Base-by-base conservation (phyloP, 2,888 invertebrate genomes). In the Bedellia somnulentella region DNA sequence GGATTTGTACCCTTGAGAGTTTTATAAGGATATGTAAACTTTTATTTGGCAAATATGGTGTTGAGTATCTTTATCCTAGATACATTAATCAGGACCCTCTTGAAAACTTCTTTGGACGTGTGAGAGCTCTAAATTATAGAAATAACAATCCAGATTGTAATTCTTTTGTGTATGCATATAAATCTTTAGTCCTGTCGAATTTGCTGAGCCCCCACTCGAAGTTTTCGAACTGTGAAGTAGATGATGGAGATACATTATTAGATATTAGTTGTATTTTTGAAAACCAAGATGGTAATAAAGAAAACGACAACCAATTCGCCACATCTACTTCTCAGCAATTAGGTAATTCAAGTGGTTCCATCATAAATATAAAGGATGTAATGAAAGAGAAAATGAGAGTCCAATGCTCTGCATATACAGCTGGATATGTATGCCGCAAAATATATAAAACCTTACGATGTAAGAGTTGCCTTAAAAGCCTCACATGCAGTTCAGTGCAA, bases 21-120 rank as follows among this genome's bases (percentile, higher is more conserved):
- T 38, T 43, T 26, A 11, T 31, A 5, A 35, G 38, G 14, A 18
- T 44, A 29, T 25, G 33, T 2, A 37, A 40, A 29, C 14, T 41
- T 15, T 29, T 39, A 16, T 37, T 44, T 27, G 14, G 35, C 8
- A 25, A 30, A 35, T 36, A 37, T 39, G 28, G 23, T 2, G 30
- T 44, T 9, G 11, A 32, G 11, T 41, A 37, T 33, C 39, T 32
- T 31, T 42, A 43, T 30, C 37, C 40, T 3, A 21, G 43, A 24
- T 3, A 30, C 16, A 24, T 41, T 22, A 44, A 45, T 24, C 45
- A 44, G 29, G 42, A 43, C 24, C 39, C 37, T 14, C 29, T 43
- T 1, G 42, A 44, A 29, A 38, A 32, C 26, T 43, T 42, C 34
- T 44, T 43, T 38, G 43, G 42, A 5, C 27, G 38, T 25, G 29